phyloP scores from a whole-genome alignment of 2,797 vertebrate species.

The Nasua narica region DNA sequence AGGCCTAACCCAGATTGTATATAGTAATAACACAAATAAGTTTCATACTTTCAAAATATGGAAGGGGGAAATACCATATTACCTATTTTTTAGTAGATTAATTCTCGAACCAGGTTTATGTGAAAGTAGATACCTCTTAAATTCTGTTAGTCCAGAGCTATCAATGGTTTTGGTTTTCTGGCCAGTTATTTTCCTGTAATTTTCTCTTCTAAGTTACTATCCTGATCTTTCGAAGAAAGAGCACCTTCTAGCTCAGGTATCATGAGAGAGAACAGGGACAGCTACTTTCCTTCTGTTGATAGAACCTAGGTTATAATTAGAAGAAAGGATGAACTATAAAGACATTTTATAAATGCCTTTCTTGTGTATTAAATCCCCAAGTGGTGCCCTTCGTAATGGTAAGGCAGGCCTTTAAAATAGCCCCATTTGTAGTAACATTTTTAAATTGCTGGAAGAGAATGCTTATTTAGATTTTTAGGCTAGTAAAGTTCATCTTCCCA shows the following conservation, averaged over 20 bases:
- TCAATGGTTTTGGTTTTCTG: neutral
- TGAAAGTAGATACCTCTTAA: slow-evolving; percentile 6
- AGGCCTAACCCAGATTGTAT: neutral
- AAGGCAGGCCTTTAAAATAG: neutral
- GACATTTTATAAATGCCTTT: neutral
- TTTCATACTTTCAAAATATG: neutral
- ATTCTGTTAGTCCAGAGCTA: slow-evolving; percentile 13
- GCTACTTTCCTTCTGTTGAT: neutral
- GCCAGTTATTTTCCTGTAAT: neutral
- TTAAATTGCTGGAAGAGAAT: neutral
- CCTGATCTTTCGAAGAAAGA: neutral
- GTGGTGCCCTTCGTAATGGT: neutral
- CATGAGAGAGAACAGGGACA: neutral
- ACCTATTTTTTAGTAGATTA: neutral
- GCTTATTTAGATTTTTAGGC: neutral
- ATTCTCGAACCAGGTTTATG: neutral
- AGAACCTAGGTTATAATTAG: slow-evolving; percentile 3
- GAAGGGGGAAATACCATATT: neutral
- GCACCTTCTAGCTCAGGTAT: neutral
- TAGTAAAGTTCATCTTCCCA: neutral
- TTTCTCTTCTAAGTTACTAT: neutral
- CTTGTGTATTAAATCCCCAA: neutral
- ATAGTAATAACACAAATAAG: neutral
- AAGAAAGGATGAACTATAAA: neutral
- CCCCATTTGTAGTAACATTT: neutral